These are phyloP conservation scores for Diachrysia chrysitis DNA, from an alignment of 2,888 invertebrate species.

Conservation along the genomic window DNA sequence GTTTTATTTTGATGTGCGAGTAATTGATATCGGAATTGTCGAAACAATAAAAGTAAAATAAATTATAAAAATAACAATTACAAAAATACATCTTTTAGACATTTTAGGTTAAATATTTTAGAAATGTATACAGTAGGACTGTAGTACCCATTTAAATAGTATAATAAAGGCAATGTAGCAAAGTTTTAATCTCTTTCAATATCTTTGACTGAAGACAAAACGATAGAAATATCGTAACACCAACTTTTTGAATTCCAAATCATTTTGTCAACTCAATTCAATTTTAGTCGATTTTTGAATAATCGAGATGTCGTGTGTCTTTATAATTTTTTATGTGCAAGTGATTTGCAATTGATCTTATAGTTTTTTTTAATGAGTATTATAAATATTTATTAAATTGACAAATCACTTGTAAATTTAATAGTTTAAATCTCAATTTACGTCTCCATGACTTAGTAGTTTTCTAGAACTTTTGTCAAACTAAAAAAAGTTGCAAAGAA, in stretches of 20 bases:
- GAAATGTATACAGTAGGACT: slow-evolving; percentile 20
- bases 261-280: neutral
- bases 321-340: neutral
- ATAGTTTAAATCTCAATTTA: neutral
- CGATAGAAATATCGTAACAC: neutral
- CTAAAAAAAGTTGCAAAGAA: too few species aligned
- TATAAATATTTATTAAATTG: neutral
- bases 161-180: slow-evolving; percentile 14
- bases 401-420: neutral
- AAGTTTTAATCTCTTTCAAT: slow-evolving; percentile 30
- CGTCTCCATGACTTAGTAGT: neutral
- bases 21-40: slow-evolving; percentile 10
- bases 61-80: slow-evolving; percentile 54
- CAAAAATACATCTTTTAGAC: slow-evolving; percentile 32
- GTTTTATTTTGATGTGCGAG: neutral
- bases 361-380: neutral
- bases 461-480: neutral
- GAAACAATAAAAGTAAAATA: slow-evolving; percentile 50
- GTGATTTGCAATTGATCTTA: neutral
- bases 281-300: neutral
- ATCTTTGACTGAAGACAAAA: slow-evolving; percentile 8
- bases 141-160: slow-evolving; percentile 26
- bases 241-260: neutral
- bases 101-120: slow-evolving; percentile 31
- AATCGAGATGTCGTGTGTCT: neutral